These are phyloP conservation scores for Montipora capricornis DNA, from an alignment of 64 coral and sea anemone species.

Conservation along the genomic window DNA sequence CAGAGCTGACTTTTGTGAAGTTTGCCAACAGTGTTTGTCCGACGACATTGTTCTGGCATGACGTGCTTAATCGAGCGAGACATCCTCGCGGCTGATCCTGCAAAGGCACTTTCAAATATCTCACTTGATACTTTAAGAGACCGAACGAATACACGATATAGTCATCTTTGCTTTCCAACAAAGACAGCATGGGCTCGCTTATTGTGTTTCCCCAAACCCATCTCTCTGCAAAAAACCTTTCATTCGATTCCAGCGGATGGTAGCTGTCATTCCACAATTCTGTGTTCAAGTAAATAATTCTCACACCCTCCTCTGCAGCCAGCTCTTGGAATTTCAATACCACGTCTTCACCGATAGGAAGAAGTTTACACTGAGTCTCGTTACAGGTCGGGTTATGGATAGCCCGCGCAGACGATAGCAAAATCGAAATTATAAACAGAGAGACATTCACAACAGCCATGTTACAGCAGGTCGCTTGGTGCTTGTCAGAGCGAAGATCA, in stretches of 20 bases:
- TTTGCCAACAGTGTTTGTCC: background rate
- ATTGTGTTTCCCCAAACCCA: constrained; percentile 18
- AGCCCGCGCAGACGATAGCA: constrained; percentile 1
- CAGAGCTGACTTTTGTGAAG: background rate
- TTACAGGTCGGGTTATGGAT: background rate
- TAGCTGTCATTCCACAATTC: background rate
- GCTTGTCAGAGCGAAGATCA: background rate
- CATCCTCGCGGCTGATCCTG: constrained; percentile 10
- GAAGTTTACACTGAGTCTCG: background rate
- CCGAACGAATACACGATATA: background rate
- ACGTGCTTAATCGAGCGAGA: background rate
- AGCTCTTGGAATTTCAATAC: background rate
- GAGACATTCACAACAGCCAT: background rate
- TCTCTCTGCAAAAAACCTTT: constrained; percentile 3
- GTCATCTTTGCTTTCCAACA: background rate
- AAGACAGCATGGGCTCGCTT: background rate
- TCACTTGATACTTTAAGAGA: background rate
- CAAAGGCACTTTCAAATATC: background rate
- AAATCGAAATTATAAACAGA: background rate
- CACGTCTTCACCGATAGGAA: background rate
- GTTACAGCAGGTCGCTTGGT: background rate
- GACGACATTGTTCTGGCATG: background rate
- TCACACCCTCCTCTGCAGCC: constrained; percentile 8
- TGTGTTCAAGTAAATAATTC: constrained; percentile 2
- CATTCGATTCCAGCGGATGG: constrained; percentile 17